Conservation (phyloP, 2,113 vertebrate genomes). For the Plotosus lineatus region DNA sequence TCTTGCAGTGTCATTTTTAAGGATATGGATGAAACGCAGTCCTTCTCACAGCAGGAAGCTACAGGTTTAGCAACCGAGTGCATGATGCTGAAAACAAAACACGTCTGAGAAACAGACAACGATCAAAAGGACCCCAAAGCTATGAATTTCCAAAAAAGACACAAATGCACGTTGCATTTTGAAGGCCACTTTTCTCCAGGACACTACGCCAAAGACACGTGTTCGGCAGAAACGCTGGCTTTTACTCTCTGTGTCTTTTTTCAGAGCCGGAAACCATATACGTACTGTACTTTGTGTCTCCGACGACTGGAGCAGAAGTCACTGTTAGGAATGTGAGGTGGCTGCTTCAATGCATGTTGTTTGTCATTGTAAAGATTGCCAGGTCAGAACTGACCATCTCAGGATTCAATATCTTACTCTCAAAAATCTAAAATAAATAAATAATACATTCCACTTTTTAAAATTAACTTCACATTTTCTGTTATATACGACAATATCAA, state of each 20-base stretch:
- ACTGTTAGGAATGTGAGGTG: too few relatives aligned
- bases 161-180: neutral
- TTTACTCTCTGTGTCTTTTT: neutral
- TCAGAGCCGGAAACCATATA: neutral
- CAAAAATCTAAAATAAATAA: too few relatives aligned
- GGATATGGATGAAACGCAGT: neutral
- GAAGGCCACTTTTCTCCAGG: neutral
- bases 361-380: too few relatives aligned
- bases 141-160: conserved; percentile 19
- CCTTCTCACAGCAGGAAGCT: neutral
- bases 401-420: too few relatives aligned
- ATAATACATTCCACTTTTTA: too few relatives aligned
- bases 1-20: too few relatives aligned
- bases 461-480: too few relatives aligned
- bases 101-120: neutral
- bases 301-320: too few relatives aligned
- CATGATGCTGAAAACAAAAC: neutral
- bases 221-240: neutral
- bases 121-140: neutral
- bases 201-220: neutral
- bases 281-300: too few relatives aligned
- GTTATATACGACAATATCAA: too few relatives aligned
- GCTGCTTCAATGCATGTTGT: too few relatives aligned
- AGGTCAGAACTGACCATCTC: too few relatives aligned
- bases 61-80: neutral